Evolutionary conservation across 2,797 vertebrate genomes (phyloP).

Genomic region (Acanthornis magna): DNA sequence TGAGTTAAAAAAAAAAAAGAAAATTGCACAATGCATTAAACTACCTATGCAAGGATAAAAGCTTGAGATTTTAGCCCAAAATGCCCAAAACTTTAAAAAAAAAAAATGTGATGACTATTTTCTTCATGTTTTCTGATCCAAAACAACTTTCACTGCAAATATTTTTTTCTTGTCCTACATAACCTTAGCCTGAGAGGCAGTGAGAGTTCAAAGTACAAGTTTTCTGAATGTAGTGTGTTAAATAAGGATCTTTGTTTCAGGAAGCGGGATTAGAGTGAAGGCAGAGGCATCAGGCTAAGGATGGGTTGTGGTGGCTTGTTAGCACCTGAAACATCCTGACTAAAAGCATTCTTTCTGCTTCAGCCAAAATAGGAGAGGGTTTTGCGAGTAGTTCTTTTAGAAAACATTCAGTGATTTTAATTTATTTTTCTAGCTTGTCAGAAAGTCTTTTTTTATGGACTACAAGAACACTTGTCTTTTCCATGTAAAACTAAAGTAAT

Average conservation of each 20-base stretch:
- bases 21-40: not conserved
- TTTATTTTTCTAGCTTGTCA: not conserved
- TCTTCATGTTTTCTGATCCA: not conserved
- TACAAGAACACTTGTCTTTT: not conserved
- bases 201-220: not conserved
- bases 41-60: not conserved
- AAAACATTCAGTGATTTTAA: not conserved
- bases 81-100: not conserved
- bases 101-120: not conserved
- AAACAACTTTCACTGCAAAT: not conserved
- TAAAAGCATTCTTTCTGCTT: not conserved
- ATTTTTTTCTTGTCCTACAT: not conserved
- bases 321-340: not conserved
- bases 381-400: not conserved
- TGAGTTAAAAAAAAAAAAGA: not conserved
- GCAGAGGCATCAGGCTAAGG: not conserved
- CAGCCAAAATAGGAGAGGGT: not conserved
- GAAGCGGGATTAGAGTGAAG: accelerated
- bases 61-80: not conserved
- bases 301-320: not conserved
- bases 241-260: not conserved
- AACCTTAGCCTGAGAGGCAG: not conserved
- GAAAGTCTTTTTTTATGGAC: not conserved
- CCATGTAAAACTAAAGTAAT: not conserved
- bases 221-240: not conserved